phyloP scores from a whole-genome alignment of 2,797 vertebrate species.

The Falco berigora region DNA sequence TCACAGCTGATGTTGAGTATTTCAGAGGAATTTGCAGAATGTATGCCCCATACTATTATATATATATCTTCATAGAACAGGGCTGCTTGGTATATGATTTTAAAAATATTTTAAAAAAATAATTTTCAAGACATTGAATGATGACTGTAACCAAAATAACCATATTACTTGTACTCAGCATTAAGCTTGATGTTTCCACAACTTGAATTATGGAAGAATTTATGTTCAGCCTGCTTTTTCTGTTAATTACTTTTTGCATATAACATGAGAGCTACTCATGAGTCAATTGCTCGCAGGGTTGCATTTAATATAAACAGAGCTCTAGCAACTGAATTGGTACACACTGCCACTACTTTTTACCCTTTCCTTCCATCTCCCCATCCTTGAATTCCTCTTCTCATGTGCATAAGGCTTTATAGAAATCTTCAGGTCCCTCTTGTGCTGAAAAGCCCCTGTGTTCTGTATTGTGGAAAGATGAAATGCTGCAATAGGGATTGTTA shows the following conservation, averaged over 20 bases:
- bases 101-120: background rate
- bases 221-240: background rate
- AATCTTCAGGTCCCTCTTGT: background rate
- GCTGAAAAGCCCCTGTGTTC: background rate
- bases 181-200: background rate
- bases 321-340: background rate
- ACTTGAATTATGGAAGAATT: slow-evolving; percentile 1
- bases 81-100: background rate
- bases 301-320: slow-evolving; percentile 12
- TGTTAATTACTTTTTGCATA: slow-evolving; percentile 49
- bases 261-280: slow-evolving; percentile 16
- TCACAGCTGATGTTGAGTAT: background rate
- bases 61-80: background rate
- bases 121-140: background rate
- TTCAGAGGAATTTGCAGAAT: background rate
- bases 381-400: background rate
- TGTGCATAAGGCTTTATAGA: background rate
- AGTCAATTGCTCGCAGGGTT: background rate
- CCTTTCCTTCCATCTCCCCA: background rate
- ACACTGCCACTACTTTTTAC: background rate
- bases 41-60: background rate
- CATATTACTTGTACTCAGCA: background rate
- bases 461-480: background rate
- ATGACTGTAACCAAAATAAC: background rate
- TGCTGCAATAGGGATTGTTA: background rate